Percentiles rank a stretch among this genome's conserved stretches.
Evolutionary conservation across 2,888 invertebrate genomes (phyloP).

Genomic region (Rhagophthalmus giganteus): DNA sequence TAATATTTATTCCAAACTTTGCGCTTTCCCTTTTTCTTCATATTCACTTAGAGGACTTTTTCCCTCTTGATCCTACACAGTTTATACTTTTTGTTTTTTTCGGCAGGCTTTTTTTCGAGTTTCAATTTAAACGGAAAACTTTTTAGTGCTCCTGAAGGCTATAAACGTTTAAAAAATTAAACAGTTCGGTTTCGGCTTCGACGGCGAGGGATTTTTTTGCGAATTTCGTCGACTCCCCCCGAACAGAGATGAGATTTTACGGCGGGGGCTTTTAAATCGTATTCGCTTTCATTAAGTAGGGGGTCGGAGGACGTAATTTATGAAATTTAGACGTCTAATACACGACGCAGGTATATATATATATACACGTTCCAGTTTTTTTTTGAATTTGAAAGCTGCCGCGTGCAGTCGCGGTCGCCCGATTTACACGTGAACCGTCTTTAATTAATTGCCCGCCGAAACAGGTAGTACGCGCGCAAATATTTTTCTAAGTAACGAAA

Average conservation of each 20-base stretch:
- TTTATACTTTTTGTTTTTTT: slow-evolving; percentile 33
- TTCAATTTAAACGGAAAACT: slow-evolving; percentile 24
- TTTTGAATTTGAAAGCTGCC: slow-evolving; percentile 29
- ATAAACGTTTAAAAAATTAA: slow-evolving; percentile 25
- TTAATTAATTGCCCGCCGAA: slow-evolving; percentile 19
- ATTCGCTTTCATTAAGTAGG: slow-evolving; percentile 14
- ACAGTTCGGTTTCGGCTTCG: slow-evolving; percentile 12
- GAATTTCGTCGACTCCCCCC: slow-evolving; percentile 6
- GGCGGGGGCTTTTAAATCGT: not conserved
- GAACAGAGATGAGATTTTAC: slow-evolving; percentile 5
- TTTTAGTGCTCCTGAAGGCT: slow-evolving; percentile 22
- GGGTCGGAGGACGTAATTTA: slow-evolving; percentile 5
- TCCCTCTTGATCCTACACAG: slow-evolving; percentile 29
- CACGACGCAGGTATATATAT: slow-evolving; percentile 26
- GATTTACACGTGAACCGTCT: slow-evolving; percentile 24
- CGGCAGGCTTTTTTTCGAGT: slow-evolving; percentile 17
- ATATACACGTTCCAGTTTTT: slow-evolving; percentile 20
- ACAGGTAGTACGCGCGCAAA: too few relatives aligned
- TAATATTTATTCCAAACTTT: slow-evolving; percentile 33
- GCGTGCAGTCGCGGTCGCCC: slow-evolving; percentile 22
- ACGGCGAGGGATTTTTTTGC: slow-evolving; percentile 4
- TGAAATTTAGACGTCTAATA: slow-evolving; percentile 10
- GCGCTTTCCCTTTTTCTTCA: slow-evolving; percentile 28
- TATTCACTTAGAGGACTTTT: slow-evolving; percentile 32
- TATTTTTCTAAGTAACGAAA: too few relatives aligned